Percentiles rank a stretch among this genome's conserved stretches.
These are phyloP conservation scores for Lepidostoma basale DNA, from an alignment of 1,140 invertebrate genomes.

Conservation along the genomic window DNA sequence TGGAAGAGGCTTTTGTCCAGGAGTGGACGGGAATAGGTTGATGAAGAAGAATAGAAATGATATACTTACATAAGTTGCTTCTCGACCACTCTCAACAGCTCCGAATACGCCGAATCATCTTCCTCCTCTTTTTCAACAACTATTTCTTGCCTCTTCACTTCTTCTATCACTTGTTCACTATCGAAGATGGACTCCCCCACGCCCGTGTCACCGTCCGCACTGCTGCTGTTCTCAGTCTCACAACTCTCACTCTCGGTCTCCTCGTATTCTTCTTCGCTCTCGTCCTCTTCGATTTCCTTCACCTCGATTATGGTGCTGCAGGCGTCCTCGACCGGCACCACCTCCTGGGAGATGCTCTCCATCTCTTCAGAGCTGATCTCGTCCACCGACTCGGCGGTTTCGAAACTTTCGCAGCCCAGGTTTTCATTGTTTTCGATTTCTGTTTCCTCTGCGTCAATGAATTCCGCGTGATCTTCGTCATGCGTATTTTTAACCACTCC, in stretches of 20 bases:
- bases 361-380: slow-evolving; percentile 16
- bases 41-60: too few species aligned
- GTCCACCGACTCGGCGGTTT: slow-evolving; percentile 17
- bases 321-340: background rate
- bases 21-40: too few species aligned
- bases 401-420: slow-evolving; percentile 28
- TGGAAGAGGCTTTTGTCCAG: too few species aligned
- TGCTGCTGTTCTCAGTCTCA: slow-evolving; percentile 12
- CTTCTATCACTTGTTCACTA: slow-evolving; percentile 22
- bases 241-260: slow-evolving; percentile 23
- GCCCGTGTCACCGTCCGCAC: slow-evolving; percentile 1
- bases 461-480: background rate
- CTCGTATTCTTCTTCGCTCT: slow-evolving; percentile 10
- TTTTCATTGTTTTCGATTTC: slow-evolving; percentile 41
- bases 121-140: slow-evolving; percentile 30
- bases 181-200: slow-evolving; percentile 1
- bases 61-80: slow-evolving; percentile 42
- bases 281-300: slow-evolving; percentile 8
- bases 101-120: slow-evolving; percentile 42
- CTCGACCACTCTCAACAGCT: slow-evolving; percentile 38
- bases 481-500: background rate
- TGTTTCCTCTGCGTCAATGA: slow-evolving; percentile 15
- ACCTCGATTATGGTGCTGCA: slow-evolving; percentile 9
- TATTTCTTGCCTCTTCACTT: background rate
- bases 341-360: too few species aligned